Conservation (phyloP, 2,797 vertebrate species). For the Parauchenoglanis punctatus region DNA sequence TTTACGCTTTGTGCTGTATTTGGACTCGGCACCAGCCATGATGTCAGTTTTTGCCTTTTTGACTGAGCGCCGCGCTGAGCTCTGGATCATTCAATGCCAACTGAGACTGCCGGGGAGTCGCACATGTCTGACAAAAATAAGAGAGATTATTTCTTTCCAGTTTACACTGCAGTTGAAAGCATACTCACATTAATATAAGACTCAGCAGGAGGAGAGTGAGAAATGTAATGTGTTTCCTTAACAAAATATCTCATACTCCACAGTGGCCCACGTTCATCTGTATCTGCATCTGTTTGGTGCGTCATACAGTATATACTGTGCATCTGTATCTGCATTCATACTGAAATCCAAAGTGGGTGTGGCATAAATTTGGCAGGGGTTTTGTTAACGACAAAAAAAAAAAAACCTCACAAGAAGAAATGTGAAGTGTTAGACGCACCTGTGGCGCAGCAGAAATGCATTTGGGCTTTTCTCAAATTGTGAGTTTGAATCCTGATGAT, state of each 20-base stretch:
- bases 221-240: conserved; percentile 64
- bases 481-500: neutral
- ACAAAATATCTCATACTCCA: conserved; percentile 53
- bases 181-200: conserved; percentile 53
- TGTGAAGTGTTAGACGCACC: neutral
- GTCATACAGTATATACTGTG: neutral
- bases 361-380: neutral
- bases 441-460: neutral
- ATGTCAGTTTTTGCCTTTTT: conserved; percentile 71
- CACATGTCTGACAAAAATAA: conserved; percentile 67
- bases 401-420: neutral
- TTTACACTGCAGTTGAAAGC: conserved; percentile 65
- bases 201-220: conserved; percentile 56
- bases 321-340: neutral
- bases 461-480: neutral
- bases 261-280: conserved; percentile 59
- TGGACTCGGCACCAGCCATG: conserved; percentile 73
- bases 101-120: conserved; percentile 66
- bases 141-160: conserved; percentile 62
- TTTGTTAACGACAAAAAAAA: neutral
- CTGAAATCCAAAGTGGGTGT: neutral
- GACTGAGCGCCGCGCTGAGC: conserved; percentile 67
- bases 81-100: conserved; percentile 71
- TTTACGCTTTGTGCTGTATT: conserved; percentile 67
- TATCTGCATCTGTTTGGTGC: neutral